Evolutionary conservation across 1,140 invertebrate species (phyloP).

Genomic region (Glomeris maerens): DNA sequence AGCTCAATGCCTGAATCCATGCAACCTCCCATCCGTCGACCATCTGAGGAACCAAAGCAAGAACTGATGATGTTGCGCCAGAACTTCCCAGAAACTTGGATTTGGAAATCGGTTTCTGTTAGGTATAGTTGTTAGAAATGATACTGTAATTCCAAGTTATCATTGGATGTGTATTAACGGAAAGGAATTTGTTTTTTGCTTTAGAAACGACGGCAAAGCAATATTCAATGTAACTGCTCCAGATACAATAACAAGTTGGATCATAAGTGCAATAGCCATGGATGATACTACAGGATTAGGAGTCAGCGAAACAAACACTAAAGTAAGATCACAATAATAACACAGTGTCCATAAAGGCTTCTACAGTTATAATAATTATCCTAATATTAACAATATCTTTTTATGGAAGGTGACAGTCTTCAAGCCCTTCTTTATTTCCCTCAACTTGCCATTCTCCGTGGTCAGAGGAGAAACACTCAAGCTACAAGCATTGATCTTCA

Average conservation of each 20-base stretch:
- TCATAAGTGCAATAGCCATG: conserved; percentile 77
- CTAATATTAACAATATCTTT: background rate
- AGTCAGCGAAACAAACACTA: conserved; percentile 50
- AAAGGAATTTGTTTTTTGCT: too few species aligned
- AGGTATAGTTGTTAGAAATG: too few species aligned
- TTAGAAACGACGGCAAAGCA: conserved; percentile 39
- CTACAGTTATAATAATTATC: background rate
- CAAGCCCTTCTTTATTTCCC: conserved; percentile 69
- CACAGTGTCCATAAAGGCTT: too few species aligned
- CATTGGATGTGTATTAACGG: too few species aligned
- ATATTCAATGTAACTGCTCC: conserved; percentile 47
- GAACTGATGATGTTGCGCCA: too few species aligned
- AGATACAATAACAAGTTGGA: conserved; percentile 83
- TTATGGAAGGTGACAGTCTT: conserved; percentile 54
- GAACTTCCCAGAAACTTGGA: too few species aligned
- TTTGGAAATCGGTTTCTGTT: too few species aligned
- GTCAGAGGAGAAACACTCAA: conserved; percentile 79
- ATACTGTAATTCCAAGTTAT: too few species aligned
- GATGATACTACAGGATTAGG: conserved; percentile 54
- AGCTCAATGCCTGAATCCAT: too few species aligned
- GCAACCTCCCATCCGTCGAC: too few species aligned
- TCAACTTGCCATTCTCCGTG: conserved; percentile 78
- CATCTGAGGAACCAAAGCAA: too few species aligned
- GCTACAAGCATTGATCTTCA: conserved; percentile 81
- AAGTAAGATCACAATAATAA: too few species aligned